Evolutionary conservation across 1,140 invertebrate species (phyloP).

Genomic region (Zaprionus gabonicus): DNA sequence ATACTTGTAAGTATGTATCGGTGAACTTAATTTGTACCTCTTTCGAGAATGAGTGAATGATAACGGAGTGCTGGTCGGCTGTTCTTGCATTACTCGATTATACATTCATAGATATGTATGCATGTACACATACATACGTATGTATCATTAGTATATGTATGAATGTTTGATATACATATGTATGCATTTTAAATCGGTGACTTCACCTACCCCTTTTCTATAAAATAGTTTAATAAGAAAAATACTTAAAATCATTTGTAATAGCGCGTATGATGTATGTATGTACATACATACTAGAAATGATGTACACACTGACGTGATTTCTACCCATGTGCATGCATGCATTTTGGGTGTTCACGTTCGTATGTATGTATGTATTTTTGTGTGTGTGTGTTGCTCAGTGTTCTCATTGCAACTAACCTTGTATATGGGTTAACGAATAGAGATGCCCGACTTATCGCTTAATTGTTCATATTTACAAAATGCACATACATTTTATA

Average conservation of each 20-base stretch:
- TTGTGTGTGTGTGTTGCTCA: background rate
- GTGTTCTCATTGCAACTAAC: background rate
- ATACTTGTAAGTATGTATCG: background rate
- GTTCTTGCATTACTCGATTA: background rate
- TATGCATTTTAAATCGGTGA: background rate
- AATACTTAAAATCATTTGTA: background rate
- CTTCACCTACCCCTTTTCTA: background rate
- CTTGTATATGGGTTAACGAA: slow-evolving; percentile 8
- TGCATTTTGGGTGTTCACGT: background rate
- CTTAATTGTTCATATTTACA: slow-evolving; percentile 10
- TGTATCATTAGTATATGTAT: background rate
- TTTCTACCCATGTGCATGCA: background rate
- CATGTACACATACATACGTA: background rate
- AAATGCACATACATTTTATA: slow-evolving; percentile 5
- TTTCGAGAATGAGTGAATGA: too few species aligned
- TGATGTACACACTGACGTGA: background rate
- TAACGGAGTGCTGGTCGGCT: too few species aligned
- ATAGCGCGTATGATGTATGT: background rate
- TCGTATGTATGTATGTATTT: background rate
- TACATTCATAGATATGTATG: background rate
- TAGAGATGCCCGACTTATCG: slow-evolving; percentile 3
- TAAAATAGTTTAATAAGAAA: background rate
- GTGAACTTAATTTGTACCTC: background rate
- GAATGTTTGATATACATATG: background rate
- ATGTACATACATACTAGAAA: background rate